Conservation (phyloP, 2,797 vertebrate genomes). For the Decapterus maruadsi region DNA sequence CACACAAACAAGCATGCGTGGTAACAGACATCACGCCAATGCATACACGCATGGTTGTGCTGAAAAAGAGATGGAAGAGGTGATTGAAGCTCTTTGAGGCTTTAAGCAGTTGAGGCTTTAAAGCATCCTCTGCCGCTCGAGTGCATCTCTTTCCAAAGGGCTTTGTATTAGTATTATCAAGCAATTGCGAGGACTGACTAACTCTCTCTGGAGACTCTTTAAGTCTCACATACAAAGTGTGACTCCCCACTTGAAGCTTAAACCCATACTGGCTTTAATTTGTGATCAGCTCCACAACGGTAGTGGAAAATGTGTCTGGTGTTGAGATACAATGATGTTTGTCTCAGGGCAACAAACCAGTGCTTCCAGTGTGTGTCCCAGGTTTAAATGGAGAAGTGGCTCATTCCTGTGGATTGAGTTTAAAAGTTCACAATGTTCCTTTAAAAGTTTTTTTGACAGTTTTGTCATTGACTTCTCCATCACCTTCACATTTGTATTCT, state of each 20-base stretch:
- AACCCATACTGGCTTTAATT: conserved; percentile 18
- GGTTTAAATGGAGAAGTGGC: background rate
- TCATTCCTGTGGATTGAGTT: background rate
- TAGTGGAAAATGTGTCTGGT: background rate
- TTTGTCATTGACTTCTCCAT: conserved; percentile 3
- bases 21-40: conserved; percentile 19
- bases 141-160: conserved; percentile 13
- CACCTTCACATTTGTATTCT: background rate
- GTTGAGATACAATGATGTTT: background rate
- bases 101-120: conserved; percentile 51
- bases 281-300: conserved; percentile 22
- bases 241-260: conserved; percentile 12
- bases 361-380: background rate
- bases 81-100: conserved; percentile 39
- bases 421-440: background rate
- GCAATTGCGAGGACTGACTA: conserved; percentile 9
- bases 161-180: conserved; percentile 50
- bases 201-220: conserved; percentile 32
- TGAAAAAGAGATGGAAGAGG: conserved; percentile 14
- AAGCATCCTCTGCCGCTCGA: conserved; percentile 25
- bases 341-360: background rate
- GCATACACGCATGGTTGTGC: conserved; percentile 11
- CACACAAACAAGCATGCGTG: background rate
- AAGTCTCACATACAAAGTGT: conserved; percentile 16
- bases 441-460: background rate